phyloP scores from a whole-genome alignment of 2,113 vertebrate species.

The Cynocephalus volans region DNA sequence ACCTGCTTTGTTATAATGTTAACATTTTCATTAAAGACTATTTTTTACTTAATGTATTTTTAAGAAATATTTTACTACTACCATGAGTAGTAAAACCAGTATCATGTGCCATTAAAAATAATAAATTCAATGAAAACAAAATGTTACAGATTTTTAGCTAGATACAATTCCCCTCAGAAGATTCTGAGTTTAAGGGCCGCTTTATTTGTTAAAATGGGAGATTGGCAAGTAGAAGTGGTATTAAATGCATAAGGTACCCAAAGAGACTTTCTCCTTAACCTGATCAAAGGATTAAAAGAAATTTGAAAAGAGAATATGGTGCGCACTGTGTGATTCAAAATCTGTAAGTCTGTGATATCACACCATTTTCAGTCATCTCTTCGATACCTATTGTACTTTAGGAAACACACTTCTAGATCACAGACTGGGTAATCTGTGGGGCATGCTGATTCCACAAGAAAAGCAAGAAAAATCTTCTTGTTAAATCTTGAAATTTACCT shows the following conservation, averaged over 20 bases:
- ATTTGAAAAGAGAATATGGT: not conserved
- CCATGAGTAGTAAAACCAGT: not conserved
- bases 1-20: constrained; percentile 4
- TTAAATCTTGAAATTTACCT: not conserved
- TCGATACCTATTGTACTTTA: not conserved
- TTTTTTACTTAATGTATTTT: constrained; percentile 40
- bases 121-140: not conserved
- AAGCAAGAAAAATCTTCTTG: not conserved
- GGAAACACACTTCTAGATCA: not conserved
- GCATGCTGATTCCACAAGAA: not conserved
- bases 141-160: not conserved
- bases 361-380: not conserved
- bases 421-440: not conserved
- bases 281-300: not conserved
- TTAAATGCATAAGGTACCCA: not conserved
- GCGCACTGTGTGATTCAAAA: not conserved
- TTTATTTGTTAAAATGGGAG: constrained; percentile 22
- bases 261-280: not conserved
- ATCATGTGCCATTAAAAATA: not conserved
- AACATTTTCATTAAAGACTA: constrained; percentile 26
- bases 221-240: not conserved
- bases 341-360: not conserved
- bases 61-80: not conserved
- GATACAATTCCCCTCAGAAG: not conserved
- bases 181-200: not conserved